These are phyloP conservation scores for Latrodectus elegans DNA, from an alignment of 2,888 invertebrate genomes.

Conservation along the genomic window DNA sequence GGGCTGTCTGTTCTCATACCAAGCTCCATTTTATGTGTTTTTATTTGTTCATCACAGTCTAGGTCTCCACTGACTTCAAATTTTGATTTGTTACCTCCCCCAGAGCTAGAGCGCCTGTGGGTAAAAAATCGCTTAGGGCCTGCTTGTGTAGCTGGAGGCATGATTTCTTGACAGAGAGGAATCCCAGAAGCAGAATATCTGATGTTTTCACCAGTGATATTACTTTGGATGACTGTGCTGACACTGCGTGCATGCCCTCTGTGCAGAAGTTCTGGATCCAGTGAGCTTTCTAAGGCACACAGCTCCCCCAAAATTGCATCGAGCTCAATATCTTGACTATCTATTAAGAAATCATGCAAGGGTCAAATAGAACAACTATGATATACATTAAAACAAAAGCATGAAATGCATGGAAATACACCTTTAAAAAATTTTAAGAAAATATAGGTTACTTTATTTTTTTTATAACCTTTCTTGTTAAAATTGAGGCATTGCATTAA, in stretches of 20 bases:
- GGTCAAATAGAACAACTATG: too few species aligned
- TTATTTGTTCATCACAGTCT: constrained; percentile 69
- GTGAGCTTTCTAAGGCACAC: constrained; percentile 88
- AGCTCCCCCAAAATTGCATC: constrained; percentile 97
- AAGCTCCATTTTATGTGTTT: constrained; percentile 69
- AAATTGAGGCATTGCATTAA: too few species aligned
- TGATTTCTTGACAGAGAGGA: constrained; percentile 32
- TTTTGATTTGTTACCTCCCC: constrained; percentile 75
- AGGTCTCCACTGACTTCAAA: constrained; percentile 74
- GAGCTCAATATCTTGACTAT: constrained; percentile 95
- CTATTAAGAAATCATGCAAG: constrained; percentile 76
- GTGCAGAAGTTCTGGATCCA: constrained; percentile 76
- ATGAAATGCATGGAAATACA: too few species aligned
- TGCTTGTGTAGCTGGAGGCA: constrained; percentile 19
- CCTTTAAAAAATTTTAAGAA: too few species aligned
- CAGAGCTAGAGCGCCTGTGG: constrained; percentile 75
- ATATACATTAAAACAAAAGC: too few species aligned
- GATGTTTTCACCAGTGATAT: constrained; percentile 58
- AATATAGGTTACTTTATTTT: too few species aligned
- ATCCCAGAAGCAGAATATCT: constrained; percentile 60
- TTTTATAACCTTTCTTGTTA: too few species aligned
- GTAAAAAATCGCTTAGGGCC: constrained; percentile 64
- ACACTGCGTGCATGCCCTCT: constrained; percentile 68
- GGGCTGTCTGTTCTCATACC: constrained; percentile 90
- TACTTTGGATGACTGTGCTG: constrained; percentile 58